Evolutionary conservation across 2,113 vertebrate species (phyloP).

Genomic region (Tonatia bakeri): DNA sequence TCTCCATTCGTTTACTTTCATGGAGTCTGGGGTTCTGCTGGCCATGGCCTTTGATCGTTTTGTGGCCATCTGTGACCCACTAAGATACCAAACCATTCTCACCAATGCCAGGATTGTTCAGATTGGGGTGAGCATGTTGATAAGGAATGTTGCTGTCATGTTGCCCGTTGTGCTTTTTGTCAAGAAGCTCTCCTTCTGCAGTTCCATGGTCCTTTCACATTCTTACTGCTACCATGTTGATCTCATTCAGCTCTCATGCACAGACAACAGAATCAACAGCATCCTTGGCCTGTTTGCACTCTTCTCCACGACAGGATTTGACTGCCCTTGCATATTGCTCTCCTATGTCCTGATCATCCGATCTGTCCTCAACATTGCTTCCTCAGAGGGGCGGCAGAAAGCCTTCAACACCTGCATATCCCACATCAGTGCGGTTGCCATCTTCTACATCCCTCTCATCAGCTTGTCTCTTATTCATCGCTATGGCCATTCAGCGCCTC

Average conservation of each 20-base stretch:
- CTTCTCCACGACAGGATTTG: slow-evolving; percentile 65
- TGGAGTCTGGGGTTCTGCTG: slow-evolving; percentile 65
- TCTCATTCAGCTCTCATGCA: slow-evolving; percentile 65
- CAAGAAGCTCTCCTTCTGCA: slow-evolving; percentile 65
- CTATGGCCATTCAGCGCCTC: slow-evolving; percentile 47
- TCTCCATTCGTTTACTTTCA: slow-evolving; percentile 65
- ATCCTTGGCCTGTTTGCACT: slow-evolving; percentile 63
- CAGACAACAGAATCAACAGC: slow-evolving; percentile 61
- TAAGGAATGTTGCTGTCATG: slow-evolving; percentile 54
- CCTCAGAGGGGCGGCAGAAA: slow-evolving; percentile 38
- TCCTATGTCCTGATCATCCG: slow-evolving; percentile 69
- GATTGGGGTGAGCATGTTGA: slow-evolving; percentile 19
- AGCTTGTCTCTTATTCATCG: slow-evolving; percentile 48
- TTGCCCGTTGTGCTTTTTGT: slow-evolving; percentile 58
- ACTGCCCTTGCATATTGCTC: slow-evolving; percentile 63
- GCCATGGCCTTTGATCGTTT: slow-evolving; percentile 73
- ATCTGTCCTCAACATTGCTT: slow-evolving; percentile 62
- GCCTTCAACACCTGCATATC: slow-evolving; percentile 62
- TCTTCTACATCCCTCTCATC: slow-evolving; percentile 49
- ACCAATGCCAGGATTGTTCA: slow-evolving; percentile 56
- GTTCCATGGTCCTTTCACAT: slow-evolving; percentile 50
- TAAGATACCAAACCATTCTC: slow-evolving; percentile 60
- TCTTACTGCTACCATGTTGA: slow-evolving; percentile 73
- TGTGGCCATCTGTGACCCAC: slow-evolving; percentile 69
- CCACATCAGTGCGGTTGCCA: slow-evolving; percentile 37